These are phyloP conservation scores for Euphonia xanthogaster DNA, from an alignment of 2,797 vertebrate genomes.

Conservation along the genomic window DNA sequence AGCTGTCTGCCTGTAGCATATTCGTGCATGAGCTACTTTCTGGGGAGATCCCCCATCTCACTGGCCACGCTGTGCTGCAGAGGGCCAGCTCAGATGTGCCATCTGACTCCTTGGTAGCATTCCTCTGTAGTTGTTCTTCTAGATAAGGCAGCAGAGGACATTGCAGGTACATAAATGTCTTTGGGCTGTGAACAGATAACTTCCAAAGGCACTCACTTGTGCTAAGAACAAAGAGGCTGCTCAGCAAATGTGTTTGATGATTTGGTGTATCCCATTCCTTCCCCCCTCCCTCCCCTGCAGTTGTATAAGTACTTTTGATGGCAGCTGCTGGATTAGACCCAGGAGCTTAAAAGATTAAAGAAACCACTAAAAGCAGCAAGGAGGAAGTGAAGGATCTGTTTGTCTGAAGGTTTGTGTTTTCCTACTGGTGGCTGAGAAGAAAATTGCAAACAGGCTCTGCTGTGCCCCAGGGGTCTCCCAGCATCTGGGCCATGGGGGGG, in stretches of 20 bases:
- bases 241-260: constrained; percentile 17
- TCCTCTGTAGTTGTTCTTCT: not conserved
- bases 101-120: not conserved
- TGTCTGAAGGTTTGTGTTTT: constrained; percentile 71
- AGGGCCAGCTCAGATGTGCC: not conserved
- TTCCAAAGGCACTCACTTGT: not conserved
- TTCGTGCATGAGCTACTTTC: not conserved
- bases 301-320: constrained; percentile 76
- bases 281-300: constrained; percentile 53
- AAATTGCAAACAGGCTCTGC: constrained; percentile 77
- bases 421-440: constrained; percentile 69
- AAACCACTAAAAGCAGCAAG: constrained; percentile 76
- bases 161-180: not conserved
- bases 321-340: constrained; percentile 76
- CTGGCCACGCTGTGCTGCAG: not conserved
- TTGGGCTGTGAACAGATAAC: not conserved
- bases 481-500: not conserved
- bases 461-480: not conserved
- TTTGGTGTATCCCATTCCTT: constrained; percentile 28
- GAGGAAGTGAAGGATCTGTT: constrained; percentile 74
- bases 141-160: not conserved
- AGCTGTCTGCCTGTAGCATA: not conserved
- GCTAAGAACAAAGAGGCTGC: constrained; percentile 14
- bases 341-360: constrained; percentile 86
- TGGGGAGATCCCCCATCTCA: not conserved